Conservation (phyloP, 2,113 vertebrate genomes). For the Panthera leo region DNA sequence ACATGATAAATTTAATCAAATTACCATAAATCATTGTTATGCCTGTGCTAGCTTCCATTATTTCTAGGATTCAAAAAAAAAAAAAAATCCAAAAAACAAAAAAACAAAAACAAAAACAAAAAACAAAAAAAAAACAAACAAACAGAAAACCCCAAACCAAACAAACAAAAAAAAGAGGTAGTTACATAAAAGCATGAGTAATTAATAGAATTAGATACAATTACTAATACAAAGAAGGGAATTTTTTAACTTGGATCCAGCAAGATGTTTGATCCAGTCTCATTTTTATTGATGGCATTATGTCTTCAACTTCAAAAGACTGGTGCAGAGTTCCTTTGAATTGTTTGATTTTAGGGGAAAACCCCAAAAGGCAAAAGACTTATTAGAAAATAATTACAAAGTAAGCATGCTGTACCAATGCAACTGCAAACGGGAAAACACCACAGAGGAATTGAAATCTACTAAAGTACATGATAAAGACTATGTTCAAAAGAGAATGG, state of each 20-base stretch:
- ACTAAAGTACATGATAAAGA: neutral
- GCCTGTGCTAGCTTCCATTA: neutral
- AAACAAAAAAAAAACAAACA: neutral
- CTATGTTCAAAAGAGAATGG: neutral
- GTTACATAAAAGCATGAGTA: neutral
- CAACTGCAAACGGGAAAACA: neutral
- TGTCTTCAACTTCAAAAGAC: neutral
- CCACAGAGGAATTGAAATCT: neutral
- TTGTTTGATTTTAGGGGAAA: neutral
- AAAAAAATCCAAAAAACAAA: neutral
- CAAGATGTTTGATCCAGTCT: neutral
- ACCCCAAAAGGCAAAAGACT: neutral
- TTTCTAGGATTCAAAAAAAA: neutral
- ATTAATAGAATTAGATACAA: neutral
- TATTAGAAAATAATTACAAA: constrained; percentile 31
- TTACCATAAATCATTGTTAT: neutral
- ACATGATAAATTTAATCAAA: neutral
- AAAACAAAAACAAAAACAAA: neutral
- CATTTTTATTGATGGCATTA: neutral
- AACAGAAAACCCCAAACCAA: neutral
- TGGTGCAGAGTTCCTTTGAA: neutral
- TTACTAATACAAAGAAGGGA: neutral
- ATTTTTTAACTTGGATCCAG: neutral
- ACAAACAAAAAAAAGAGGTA: neutral
- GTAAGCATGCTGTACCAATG: neutral